Base-by-base conservation (phyloP, 2,888 invertebrate genomes). In the Reticulitermes lucifugus region DNA sequence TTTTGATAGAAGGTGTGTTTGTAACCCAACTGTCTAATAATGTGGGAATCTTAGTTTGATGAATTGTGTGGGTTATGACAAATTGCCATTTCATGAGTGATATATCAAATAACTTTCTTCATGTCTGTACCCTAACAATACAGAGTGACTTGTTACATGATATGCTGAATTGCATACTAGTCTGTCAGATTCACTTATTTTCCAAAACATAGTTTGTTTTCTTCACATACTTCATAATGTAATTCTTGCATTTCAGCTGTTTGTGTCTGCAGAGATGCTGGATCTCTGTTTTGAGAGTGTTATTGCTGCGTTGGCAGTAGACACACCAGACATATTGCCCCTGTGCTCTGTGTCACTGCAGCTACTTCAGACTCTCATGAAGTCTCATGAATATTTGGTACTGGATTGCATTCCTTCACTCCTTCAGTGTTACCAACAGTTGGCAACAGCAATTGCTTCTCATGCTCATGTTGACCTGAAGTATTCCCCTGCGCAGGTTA, bases 221-320 rank as follows among this genome's bases (percentile, higher is more conserved):
- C 46, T 46, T 35, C 35, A 35, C 35, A 35, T 35, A 35, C 35
- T 35, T 35, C 35, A 35, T 35, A 35, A 35, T 35, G 35, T 18
- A 18, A 18, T n/a, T 25, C 5, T 65, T 65, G 9, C 25, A 25
- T 65, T 65, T n/a, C 65, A 65, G 77, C 22, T 77, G 4, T 21
- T 22, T n/a, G 25, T 43, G 25, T 81, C 81, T 29, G 12, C 81
- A 43, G 81, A 81, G 25, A 81, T 81, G 65, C 43, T 81, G 43
- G 70, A 81, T 43, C 43, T 81, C 9, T 81, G 81, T 25, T 81
- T 81, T 22, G 22, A 46, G 65, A 81, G 65, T 65, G 35, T 81
- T 25, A 18, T 4, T 12, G 12, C 65, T 65, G 46, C 29, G 12
- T 0, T 41, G 35, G n/a, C 14, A 9, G 7, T 10, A 18, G 29